Percentiles rank a stretch among this genome's conserved stretches.
Evolutionary conservation across 2,797 vertebrate species (phyloP).

Genomic region (Chanos chanos): DNA sequence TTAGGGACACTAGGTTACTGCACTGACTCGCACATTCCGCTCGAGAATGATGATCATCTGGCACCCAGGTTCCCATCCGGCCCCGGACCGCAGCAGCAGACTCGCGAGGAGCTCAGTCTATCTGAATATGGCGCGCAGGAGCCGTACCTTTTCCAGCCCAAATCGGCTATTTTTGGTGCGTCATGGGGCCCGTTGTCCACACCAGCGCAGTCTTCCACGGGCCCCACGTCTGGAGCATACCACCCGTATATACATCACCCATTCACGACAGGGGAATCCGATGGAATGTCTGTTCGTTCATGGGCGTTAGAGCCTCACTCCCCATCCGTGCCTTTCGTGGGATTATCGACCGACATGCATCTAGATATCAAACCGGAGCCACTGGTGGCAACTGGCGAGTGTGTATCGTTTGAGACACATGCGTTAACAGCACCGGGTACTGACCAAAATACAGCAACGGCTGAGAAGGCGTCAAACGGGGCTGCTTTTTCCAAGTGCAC

Average conservation of each 20-base stretch:
- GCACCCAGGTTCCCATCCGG: slow-evolving; percentile 81
- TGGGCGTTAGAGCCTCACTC: slow-evolving; percentile 91
- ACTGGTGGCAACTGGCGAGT: slow-evolving; percentile 84
- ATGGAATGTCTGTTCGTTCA: slow-evolving; percentile 93
- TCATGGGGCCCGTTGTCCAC: slow-evolving; percentile 87
- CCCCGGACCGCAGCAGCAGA: slow-evolving; percentile 71
- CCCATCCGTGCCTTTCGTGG: slow-evolving; percentile 88
- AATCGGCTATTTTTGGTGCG: slow-evolving; percentile 87
- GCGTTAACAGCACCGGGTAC: slow-evolving; percentile 89
- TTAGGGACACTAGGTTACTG: slow-evolving; percentile 89
- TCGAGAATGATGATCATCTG: slow-evolving; percentile 86
- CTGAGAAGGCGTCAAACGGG: slow-evolving; percentile 81
- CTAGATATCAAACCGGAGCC: slow-evolving; percentile 96
- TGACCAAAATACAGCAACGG: slow-evolving; percentile 81
- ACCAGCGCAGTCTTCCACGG: slow-evolving; percentile 77
- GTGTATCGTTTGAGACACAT: slow-evolving; percentile 88
- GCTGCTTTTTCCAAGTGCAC: slow-evolving; percentile 74
- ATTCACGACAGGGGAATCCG: slow-evolving; percentile 80
- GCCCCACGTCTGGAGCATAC: slow-evolving; percentile 70
- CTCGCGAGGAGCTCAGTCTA: slow-evolving; percentile 80
- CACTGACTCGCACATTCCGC: slow-evolving; percentile 85
- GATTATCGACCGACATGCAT: slow-evolving; percentile 87
- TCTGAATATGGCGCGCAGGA: slow-evolving; percentile 89
- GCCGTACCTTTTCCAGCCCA: slow-evolving; percentile 88
- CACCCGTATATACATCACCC: slow-evolving; percentile 88